A percentile compares a stretch with the other conserved stretches of the same genome.
These are phyloP conservation scores for Aphis gossypii DNA, from an alignment of 1,140 invertebrate genomes.

Conservation along the genomic window DNA sequence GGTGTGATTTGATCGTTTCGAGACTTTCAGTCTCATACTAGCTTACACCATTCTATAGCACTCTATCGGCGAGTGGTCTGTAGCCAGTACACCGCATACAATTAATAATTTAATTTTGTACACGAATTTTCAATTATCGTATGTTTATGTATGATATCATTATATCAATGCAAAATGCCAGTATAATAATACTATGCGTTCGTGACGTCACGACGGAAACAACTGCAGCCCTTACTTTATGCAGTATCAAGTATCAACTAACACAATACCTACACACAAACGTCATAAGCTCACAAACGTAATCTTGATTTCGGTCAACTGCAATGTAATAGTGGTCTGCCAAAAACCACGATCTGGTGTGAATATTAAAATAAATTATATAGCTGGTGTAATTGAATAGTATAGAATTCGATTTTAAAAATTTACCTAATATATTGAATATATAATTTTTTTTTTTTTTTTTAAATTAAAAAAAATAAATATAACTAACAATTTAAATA, in stretches of 20 bases:
- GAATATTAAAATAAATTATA: not conserved
- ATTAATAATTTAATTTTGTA: not conserved
- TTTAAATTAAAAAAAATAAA: not conserved
- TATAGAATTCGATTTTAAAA: not conserved
- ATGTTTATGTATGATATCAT: not conserved
- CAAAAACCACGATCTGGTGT: not conserved
- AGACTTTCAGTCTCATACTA: not conserved
- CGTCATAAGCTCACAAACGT: not conserved
- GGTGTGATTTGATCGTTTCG: not conserved
- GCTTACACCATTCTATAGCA: not conserved
- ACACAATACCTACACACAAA: not conserved
- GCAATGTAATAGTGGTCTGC: not conserved
- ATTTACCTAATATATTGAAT: not conserved
- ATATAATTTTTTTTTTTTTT: too few relatives aligned
- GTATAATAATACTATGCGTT: not conserved
- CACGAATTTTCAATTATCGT: constrained; percentile 11
- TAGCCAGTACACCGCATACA: not conserved
- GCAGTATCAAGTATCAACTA: too few relatives aligned
- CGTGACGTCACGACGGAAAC: not conserved
- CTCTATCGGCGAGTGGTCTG: not conserved
- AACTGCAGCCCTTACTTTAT: too few relatives aligned
- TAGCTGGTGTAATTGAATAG: not conserved
- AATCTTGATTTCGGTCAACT: not conserved
- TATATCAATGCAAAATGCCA: not conserved
- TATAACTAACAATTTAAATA: not conserved